Evolutionary conservation across 2,797 vertebrate species (phyloP).

Genomic region (Pyrrhura leucotis): DNA sequence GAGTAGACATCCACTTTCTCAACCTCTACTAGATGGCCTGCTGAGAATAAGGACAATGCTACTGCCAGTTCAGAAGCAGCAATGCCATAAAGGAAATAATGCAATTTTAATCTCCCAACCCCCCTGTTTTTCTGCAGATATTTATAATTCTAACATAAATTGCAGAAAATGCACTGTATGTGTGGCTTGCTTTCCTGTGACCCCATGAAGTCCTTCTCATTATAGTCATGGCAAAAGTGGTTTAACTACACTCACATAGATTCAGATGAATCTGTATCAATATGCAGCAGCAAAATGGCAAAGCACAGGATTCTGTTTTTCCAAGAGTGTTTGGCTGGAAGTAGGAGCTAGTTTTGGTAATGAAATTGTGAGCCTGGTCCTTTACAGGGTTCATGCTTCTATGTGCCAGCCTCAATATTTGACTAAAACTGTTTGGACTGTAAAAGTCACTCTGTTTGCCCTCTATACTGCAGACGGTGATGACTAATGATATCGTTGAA

Average conservation of each 20-base stretch:
- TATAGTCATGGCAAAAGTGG: background rate
- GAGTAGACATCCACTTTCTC: conserved; percentile 17
- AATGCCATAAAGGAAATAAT: background rate
- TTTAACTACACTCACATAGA: background rate
- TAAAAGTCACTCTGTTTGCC: background rate
- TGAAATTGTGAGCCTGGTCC: background rate
- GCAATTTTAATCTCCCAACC: background rate
- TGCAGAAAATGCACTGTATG: background rate
- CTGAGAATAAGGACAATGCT: background rate
- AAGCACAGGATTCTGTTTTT: conserved; percentile 1
- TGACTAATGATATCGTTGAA: background rate
- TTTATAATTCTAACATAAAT: conserved; percentile 23
- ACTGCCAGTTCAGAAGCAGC: background rate
- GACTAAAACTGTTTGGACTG: conserved; percentile 4
- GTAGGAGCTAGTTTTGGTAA: background rate
- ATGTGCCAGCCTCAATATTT: background rate
- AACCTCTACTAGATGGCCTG: background rate
- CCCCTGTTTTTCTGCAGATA: background rate
- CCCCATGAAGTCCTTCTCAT: background rate
- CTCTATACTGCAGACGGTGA: background rate
- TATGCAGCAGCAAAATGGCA: background rate
- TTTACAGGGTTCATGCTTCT: background rate
- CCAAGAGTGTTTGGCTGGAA: background rate
- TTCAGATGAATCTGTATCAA: background rate
- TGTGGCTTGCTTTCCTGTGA: background rate